Conservation (phyloP, 2,888 invertebrate species). For the Thereva nobilitata region DNA sequence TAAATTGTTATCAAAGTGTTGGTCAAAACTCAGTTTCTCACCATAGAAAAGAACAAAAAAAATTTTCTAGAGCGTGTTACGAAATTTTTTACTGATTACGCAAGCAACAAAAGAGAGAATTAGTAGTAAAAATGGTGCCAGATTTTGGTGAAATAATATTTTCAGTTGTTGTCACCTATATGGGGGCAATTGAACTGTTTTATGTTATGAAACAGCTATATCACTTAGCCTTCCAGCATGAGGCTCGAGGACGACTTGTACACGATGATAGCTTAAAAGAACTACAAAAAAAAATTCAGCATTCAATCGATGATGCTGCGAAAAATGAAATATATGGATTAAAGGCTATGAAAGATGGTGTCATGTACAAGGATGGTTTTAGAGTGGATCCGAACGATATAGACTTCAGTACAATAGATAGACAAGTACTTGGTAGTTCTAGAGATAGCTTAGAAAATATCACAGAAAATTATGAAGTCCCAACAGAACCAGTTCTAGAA, state of each 20-base stretch:
- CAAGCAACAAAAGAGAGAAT: conserved; percentile 44
- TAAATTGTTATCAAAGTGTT: background rate
- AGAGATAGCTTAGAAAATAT: conserved; percentile 43
- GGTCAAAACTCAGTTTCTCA: background rate
- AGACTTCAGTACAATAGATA: conserved; percentile 5
- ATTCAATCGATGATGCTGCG: conserved; percentile 47
- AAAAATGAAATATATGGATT: conserved; percentile 46
- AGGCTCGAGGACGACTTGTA: conserved; percentile 36
- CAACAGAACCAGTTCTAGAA: conserved; percentile 30
- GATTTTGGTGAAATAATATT: conserved; percentile 75
- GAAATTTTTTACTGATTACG: conserved; percentile 45
- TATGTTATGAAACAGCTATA: conserved; percentile 55
- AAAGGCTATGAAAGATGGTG: conserved; percentile 55
- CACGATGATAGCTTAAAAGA: conserved; percentile 44
- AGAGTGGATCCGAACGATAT: conserved; percentile 49
- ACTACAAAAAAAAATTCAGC: conserved; percentile 51
- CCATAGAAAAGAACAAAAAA: no score
- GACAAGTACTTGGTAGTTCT: conserved; percentile 29
- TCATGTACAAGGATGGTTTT: conserved; percentile 53
- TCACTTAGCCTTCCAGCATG: conserved; percentile 53
- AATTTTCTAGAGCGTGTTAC: conserved; percentile 30
- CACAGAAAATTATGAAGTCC: conserved; percentile 39
- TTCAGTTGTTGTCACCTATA: conserved; percentile 74
- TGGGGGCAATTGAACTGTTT: conserved; percentile 69
- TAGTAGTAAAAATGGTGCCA: conserved; percentile 50